Evolutionary conservation across 2,113 vertebrate genomes (phyloP), one percentile per base, ranked within the genome.

Genomic region (Anarhynchus alexandrinus): DNA sequence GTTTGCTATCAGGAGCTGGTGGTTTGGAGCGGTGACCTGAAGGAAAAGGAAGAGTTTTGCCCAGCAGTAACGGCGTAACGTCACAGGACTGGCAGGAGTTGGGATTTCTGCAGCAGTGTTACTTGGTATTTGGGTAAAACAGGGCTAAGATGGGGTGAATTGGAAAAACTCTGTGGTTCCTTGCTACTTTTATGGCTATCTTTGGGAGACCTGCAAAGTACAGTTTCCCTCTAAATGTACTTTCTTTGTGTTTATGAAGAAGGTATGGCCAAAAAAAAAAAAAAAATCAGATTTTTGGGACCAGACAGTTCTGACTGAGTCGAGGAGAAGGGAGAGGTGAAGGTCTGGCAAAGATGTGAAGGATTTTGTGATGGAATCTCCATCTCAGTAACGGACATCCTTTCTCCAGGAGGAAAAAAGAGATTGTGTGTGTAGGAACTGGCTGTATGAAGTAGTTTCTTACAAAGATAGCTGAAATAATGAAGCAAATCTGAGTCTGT

Each of bases 401-500:
- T 93, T 77, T 86, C 71, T 89, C 61, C 62, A 47, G 86, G 77
- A 9, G 91, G 16, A 8, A 91, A 72, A 89, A 49, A 12, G 19
- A 27, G 77, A 13, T 20, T 45, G 15, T 87, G 64, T 83, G 87
- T 45, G 92, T 89, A 85, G 95, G 86, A 76, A 49, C 61, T 19
- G 93, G 70, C 82, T 97, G 95, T 95, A 90, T 93, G 91, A 84
- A 82, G 94, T 95, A 86, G 97, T 86, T 88, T 86, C 95, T 97
- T 88, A 76, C 96, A 97, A 96, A 97, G 97, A 94, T 95, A 90
- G 97, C 96, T 96, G 93, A 86, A 80, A 78, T 71, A 55, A 58
- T 14, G 86, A 95, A 95, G 95, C 89, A 83, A 91, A 86, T 93
- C 85, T 26, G 93, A 98, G 96, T 97, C 95, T 97, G 92, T 98